Evolutionary conservation across 1,140 invertebrate genomes (phyloP), one percentile per base, ranked within the genome.

Genomic region (Papilio dardanus): DNA sequence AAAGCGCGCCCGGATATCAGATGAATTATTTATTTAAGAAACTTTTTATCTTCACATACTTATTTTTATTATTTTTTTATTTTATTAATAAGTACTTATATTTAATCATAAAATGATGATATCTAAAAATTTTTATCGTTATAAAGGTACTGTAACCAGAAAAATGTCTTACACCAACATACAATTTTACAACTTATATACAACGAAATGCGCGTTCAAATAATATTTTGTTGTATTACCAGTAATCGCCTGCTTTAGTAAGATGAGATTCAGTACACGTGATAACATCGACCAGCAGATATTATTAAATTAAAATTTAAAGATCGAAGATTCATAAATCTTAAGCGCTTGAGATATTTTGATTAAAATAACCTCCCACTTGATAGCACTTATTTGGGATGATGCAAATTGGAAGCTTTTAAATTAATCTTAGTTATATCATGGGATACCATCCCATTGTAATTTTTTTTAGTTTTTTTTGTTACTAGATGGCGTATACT

Each of bases 11-110:
- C 10, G 54, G 54, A 30, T 62, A 28, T 62, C 54, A 14, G 21
- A 62, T 28, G 21, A 62, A 62, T 62, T 62, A 62, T 62, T 62
- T 62, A 28, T 62, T 62, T 28, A 62, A 24, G 54, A 62, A 62
- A 62, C 54, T 62, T 62, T 54, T 28, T 62, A 62, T 62, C 21
- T 28, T 14, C 5, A 62, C 8, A 54, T 24, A 24, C 12, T 24
- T 54, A 30, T 58, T 58, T 21, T 19, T 5, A 46, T 46, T 19
- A 19, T n/a, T 16, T 35, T 5, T 35, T 35, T 37, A 10, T 37
- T 5, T 37, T 8, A 37, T 37, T 37, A 7, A 37, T 1, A 37
- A 37, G 1, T 33, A 33, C 7, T 2, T 10, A 37, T 10, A 37
- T n/a, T n/a, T 37, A 37, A 37, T 37, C 7, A 35, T 7, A 35